Base-by-base conservation (phyloP, 2,797 vertebrate genomes). In the Anguilla marmorata region DNA sequence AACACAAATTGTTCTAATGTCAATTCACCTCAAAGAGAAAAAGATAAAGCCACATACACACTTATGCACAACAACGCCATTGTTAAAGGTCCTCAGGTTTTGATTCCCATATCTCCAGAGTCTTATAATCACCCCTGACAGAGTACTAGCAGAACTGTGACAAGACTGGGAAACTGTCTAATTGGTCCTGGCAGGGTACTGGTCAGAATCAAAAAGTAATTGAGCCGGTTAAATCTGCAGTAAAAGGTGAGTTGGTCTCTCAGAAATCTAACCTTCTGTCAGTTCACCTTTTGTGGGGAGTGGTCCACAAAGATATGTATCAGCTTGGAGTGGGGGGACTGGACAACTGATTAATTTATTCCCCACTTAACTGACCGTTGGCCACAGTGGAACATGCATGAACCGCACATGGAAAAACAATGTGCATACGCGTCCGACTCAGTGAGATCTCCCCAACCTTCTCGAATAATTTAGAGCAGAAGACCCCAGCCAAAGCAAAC, bases 401-500 rank as follows among this genome's bases (percentile, higher is more conserved):
- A 85, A 41, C 21, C 16, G 1, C 19, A 21, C 30, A 33, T 66
- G 85, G 3, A 86, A 45, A 74, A 50, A 72, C 41, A 50, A 50
- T 7, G 19, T 50, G 79, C 41, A 12, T n/a, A 82, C 16, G 21
- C 50, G 19, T 52, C 66, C 7, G 27, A 41, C 5, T 60, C 50
- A 8, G 2, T 16, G 24, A 74, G 85, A 74, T 74, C 41, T 54
- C 9, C 63, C 11, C 85, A 33, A 16, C 16, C 41, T 50, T 86
- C 48, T 72, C 6, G 21, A 74, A 52, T 86, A 48, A 24, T 86
- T 41, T 48, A 48, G n/a, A 52, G 63, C n/a, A 74, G 85, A 4
- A 16, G 45, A 48, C 11, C 41, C 11, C 14, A 14, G 41, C 85
- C 85, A 86, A 72, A 86, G 30, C 63, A 86, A 86, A 86, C 66